A percentile compares a stretch with the other conserved stretches of the same genome.
Conservation (phyloP, 2,113 vertebrate genomes). For the Tringa solitaria region DNA sequence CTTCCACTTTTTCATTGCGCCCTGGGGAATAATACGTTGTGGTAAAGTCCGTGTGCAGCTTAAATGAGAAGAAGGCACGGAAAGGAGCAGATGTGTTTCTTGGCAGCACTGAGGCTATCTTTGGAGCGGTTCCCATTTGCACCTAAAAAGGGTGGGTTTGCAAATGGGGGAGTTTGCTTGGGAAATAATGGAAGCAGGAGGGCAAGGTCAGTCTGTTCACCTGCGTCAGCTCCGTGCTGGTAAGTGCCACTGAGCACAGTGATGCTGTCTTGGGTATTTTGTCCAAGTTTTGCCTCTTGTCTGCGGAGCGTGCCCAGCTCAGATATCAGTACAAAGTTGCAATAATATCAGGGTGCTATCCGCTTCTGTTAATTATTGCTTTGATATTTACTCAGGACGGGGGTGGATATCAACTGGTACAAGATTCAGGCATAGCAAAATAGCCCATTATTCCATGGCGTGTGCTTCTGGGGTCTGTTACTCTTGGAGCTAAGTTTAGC, state of each 20-base stretch:
- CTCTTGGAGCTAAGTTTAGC: neutral
- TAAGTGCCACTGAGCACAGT: neutral
- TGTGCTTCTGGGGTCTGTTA: neutral
- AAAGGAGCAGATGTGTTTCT: neutral
- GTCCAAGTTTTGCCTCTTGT: neutral
- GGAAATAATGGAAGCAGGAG: neutral
- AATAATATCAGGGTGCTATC: accelerated
- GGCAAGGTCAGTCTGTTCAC: neutral
- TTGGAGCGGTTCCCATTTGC: neutral
- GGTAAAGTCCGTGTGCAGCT: neutral
- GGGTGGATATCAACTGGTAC: neutral
- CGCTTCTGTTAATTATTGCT: neutral
- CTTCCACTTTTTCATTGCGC: neutral
- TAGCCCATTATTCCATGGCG: neutral
- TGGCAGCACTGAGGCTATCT: neutral
- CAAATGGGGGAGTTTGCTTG: neutral
- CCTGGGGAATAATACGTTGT: neutral
- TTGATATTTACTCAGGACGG: neutral
- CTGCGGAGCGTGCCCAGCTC: neutral
- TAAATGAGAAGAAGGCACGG: neutral
- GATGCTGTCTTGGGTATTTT: neutral
- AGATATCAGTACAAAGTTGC: neutral
- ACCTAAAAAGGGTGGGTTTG: neutral
- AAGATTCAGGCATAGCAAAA: neutral
- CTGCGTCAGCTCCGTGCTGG: neutral